Evolutionary conservation across 2,113 vertebrate species (phyloP).

Genomic region (Phodopus roborovskii): DNA sequence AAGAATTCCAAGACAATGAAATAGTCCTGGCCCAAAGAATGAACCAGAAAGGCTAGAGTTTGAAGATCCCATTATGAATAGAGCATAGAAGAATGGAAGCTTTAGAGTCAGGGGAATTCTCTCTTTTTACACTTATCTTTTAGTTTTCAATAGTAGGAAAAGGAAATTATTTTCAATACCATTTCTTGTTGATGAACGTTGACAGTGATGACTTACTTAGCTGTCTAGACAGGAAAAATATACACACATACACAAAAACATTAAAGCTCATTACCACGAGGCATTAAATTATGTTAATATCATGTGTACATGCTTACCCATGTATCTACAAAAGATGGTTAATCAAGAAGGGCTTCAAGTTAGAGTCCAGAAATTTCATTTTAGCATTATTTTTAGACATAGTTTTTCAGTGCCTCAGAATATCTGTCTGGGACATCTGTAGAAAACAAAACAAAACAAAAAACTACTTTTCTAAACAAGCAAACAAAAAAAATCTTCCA

Average conservation of each 20-base stretch:
- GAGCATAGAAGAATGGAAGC: neutral
- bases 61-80: neutral
- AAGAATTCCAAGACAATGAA: slow-evolving; percentile 40
- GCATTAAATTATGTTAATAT: slow-evolving; percentile 24
- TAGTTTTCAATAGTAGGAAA: slow-evolving; percentile 55
- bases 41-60: neutral
- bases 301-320: neutral
- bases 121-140: slow-evolving; percentile 22
- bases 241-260: slow-evolving; percentile 40
- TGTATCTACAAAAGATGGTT: neutral
- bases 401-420: neutral
- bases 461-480: neutral
- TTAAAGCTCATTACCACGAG: slow-evolving; percentile 10
- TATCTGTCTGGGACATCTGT: neutral
- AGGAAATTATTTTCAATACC: slow-evolving; percentile 65
- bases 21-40: neutral
- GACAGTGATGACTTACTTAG: slow-evolving; percentile 64
- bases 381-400: neutral
- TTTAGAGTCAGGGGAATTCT: neutral
- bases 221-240: slow-evolving; percentile 66
- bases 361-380: neutral
- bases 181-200: slow-evolving; percentile 52
- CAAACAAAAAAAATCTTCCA: neutral
- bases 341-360: neutral
- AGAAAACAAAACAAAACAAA: neutral